Percentiles rank a stretch among this genome's conserved stretches.
Evolutionary conservation across 2,113 vertebrate genomes (phyloP).

Genomic region (Mugil cephalus): DNA sequence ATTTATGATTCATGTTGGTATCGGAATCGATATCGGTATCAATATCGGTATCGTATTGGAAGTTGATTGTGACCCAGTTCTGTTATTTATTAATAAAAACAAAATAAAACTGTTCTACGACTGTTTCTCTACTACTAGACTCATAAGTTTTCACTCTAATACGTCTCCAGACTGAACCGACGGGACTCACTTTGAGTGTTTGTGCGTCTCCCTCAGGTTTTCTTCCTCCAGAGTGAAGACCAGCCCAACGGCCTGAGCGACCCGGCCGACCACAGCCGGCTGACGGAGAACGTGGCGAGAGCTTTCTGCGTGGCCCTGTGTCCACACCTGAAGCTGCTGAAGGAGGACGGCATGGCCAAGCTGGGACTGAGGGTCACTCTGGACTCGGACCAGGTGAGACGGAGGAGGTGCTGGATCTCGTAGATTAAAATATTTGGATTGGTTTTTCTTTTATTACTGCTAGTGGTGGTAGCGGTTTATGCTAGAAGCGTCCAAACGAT

Average conservation of each 20-base stretch:
- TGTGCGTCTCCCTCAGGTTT: slow-evolving; percentile 85
- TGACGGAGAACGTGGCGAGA: slow-evolving; percentile 95
- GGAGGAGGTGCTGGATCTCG: not conserved
- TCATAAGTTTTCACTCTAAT: no score
- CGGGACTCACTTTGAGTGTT: not conserved
- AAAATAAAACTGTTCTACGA: no score
- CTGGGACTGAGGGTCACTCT: slow-evolving; percentile 94
- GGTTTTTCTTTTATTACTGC: no score
- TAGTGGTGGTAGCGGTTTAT: no score
- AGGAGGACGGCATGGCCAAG: slow-evolving; percentile 98
- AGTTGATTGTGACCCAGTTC: no score
- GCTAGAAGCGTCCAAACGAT: no score
- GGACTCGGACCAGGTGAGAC: slow-evolving; percentile 93
- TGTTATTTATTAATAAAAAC: no score
- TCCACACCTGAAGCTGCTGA: slow-evolving; percentile 95
- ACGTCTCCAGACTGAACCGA: not conserved
- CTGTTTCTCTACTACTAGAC: no score
- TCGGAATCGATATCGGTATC: no score
- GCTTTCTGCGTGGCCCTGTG: slow-evolving; percentile 96
- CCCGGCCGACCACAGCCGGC: slow-evolving; percentile 95
- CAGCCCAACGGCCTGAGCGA: slow-evolving; percentile 91
- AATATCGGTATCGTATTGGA: no score
- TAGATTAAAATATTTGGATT: no score
- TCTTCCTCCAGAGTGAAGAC: slow-evolving; percentile 96
- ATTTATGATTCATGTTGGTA: no score